phyloP scores from a whole-genome alignment of 2,888 invertebrate species.

The Argyresthia goedartella region DNA sequence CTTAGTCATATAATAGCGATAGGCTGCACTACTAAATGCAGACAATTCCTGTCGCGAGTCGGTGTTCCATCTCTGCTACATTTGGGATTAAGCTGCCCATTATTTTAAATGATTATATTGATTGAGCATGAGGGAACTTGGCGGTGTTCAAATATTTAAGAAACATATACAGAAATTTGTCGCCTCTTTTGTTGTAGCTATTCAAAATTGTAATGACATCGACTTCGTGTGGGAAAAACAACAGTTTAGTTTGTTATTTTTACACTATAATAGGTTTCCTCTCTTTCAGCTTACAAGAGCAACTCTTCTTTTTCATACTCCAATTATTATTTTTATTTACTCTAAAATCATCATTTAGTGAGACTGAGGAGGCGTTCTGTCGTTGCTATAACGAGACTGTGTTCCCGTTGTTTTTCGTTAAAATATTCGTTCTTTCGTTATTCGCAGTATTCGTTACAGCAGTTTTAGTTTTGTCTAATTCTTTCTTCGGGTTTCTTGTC shows the following conservation, averaged over 20 bases:
- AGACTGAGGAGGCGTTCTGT: constrained; percentile 30
- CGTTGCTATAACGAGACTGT: constrained; percentile 6
- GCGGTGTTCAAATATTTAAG: too few relatives aligned
- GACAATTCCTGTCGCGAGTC: neutral
- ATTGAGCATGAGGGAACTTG: too few relatives aligned
- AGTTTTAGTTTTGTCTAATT: constrained; percentile 17
- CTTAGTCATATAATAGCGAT: too few relatives aligned
- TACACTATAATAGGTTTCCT: constrained; percentile 53
- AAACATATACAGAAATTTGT: too few relatives aligned
- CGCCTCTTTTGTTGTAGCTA: too few relatives aligned
- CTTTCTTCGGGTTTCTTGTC: constrained; percentile 4
- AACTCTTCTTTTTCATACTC: constrained; percentile 46
- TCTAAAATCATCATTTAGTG: constrained; percentile 36
- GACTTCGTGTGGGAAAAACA: too few relatives aligned
- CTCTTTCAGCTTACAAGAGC: constrained; percentile 52
- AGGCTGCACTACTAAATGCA: too few relatives aligned
- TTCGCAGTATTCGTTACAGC: constrained; percentile 21
- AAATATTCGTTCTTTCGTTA: constrained; percentile 40
- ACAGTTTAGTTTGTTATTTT: constrained; percentile 4
- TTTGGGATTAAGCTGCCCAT: neutral
- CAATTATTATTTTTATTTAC: constrained; percentile 30
- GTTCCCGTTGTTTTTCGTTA: constrained; percentile 29
- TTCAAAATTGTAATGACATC: too few relatives aligned
- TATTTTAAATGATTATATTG: too few relatives aligned
- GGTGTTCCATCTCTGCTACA: neutral